A percentile compares a stretch with the other conserved stretches of the same genome.
Evolutionary conservation across 2,113 vertebrate species (phyloP).

Genomic region (Echinops telfairi): DNA sequence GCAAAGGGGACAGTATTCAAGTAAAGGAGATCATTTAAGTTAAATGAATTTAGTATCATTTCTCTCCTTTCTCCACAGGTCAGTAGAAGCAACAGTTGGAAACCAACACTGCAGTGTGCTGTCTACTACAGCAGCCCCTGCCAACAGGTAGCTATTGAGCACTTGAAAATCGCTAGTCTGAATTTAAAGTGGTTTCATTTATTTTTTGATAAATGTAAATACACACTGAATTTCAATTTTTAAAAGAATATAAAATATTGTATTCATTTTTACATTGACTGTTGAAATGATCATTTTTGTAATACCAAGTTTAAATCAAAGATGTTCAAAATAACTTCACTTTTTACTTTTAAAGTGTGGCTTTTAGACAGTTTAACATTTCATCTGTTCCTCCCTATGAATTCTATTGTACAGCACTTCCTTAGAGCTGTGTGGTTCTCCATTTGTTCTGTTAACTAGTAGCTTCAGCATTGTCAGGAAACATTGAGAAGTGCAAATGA

Average conservation of each 20-base stretch:
- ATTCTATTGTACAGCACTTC: not conserved
- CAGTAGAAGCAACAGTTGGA: not conserved
- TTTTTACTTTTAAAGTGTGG: not conserved
- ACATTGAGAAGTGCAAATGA: not conserved
- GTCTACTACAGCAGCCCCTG: not conserved
- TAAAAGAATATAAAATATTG: not conserved
- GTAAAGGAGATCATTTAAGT: conserved; percentile 25
- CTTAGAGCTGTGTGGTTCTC: not conserved
- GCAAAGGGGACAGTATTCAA: not conserved
- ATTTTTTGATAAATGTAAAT: not conserved
- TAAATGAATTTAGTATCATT: conserved; percentile 6
- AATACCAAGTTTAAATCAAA: not conserved
- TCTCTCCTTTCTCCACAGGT: conserved; percentile 38
- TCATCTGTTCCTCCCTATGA: no score
- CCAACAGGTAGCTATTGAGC: not conserved
- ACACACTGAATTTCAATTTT: conserved; percentile 11
- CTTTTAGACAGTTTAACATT: not conserved
- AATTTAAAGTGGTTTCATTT: not conserved
- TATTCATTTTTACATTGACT: conserved; percentile 16
- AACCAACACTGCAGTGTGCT: not conserved
- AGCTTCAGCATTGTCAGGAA: not conserved
- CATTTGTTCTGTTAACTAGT: not conserved
- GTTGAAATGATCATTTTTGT: conserved; percentile 35
- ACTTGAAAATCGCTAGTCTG: not conserved
- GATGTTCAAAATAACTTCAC: not conserved